Evolutionary conservation across 2,113 vertebrate species (phyloP).

Genomic region (Atlantisia rogersi): DNA sequence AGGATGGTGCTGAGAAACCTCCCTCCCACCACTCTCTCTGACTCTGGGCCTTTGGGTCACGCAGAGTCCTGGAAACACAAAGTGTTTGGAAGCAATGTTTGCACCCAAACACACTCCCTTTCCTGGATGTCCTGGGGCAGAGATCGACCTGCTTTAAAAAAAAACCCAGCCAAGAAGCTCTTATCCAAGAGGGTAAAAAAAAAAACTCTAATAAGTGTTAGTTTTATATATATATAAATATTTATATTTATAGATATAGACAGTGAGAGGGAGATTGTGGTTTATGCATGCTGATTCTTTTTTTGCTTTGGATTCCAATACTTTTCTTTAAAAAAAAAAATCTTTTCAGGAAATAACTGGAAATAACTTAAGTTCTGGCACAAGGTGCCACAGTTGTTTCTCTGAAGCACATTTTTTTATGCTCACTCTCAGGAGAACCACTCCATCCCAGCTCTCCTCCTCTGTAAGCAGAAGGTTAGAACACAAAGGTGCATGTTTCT

Average conservation of each 20-base stretch:
- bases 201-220: slow-evolving; percentile 19
- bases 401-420: slow-evolving; percentile 29
- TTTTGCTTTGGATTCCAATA: slow-evolving; percentile 53
- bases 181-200: slow-evolving; percentile 38
- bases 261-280: slow-evolving; percentile 58
- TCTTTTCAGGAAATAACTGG: slow-evolving; percentile 57
- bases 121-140: background rate
- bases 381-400: slow-evolving; percentile 8
- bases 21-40: slow-evolving; percentile 28
- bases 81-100: slow-evolving; percentile 16
- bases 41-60: slow-evolving; percentile 16
- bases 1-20: slow-evolving; percentile 48
- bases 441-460: background rate
- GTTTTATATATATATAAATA: slow-evolving; percentile 44
- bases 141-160: slow-evolving; percentile 17
- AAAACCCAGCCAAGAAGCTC: slow-evolving; percentile 62
- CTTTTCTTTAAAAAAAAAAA: background rate
- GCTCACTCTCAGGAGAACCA: background rate
- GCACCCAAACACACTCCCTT: slow-evolving; percentile 24
- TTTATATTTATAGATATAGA: slow-evolving; percentile 53
- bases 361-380: slow-evolving; percentile 58
- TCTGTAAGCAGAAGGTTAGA: slow-evolving; percentile 41
- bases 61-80: slow-evolving; percentile 43
- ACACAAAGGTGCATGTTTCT: slow-evolving; percentile 18
- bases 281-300: slow-evolving; percentile 38